These are phyloP conservation scores for Drosophila nikananu DNA, from an alignment of 1,140 invertebrate genomes.

Conservation along the genomic window DNA sequence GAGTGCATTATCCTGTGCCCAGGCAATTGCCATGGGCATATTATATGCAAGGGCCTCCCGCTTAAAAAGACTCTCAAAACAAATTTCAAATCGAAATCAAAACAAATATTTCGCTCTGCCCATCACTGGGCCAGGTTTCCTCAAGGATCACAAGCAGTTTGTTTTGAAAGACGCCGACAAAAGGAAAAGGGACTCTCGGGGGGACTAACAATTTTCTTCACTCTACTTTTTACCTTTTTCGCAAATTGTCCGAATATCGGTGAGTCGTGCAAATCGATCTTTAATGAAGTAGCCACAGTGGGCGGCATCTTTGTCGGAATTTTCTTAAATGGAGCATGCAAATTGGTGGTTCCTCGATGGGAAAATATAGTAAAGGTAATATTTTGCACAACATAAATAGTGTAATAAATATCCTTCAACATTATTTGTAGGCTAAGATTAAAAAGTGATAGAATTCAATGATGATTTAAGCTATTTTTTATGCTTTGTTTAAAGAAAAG, in stretches of 20 bases:
- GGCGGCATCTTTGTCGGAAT: constrained; percentile 15
- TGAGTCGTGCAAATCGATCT: constrained; percentile 17
- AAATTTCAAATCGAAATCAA: constrained; percentile 75
- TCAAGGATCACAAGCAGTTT: constrained; percentile 39
- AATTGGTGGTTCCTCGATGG: constrained; percentile 2
- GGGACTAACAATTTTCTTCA: constrained; percentile 17
- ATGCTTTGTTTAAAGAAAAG: too few species aligned
- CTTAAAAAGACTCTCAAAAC: constrained; percentile 44
- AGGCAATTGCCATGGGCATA: constrained; percentile 10
- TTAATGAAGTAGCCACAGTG: constrained; percentile 44
- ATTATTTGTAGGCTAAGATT: not conserved
- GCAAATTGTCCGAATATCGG: constrained; percentile 9
- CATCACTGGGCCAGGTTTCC: constrained; percentile 17
- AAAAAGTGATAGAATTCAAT: too few species aligned
- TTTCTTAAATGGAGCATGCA: constrained; percentile 6
- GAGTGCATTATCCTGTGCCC: constrained; percentile 11
- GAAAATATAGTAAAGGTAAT: not conserved
- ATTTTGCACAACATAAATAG: not conserved
- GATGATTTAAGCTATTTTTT: too few species aligned
- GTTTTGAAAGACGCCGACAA: constrained; percentile 58
- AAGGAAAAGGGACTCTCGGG: not conserved
- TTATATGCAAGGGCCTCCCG: constrained; percentile 6
- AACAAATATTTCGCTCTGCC: constrained; percentile 72
- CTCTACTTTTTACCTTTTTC: constrained; percentile 13
- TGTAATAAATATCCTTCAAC: not conserved